Conservation (phyloP, 1,140 invertebrate genomes). For the Drosophila burlai region DNA sequence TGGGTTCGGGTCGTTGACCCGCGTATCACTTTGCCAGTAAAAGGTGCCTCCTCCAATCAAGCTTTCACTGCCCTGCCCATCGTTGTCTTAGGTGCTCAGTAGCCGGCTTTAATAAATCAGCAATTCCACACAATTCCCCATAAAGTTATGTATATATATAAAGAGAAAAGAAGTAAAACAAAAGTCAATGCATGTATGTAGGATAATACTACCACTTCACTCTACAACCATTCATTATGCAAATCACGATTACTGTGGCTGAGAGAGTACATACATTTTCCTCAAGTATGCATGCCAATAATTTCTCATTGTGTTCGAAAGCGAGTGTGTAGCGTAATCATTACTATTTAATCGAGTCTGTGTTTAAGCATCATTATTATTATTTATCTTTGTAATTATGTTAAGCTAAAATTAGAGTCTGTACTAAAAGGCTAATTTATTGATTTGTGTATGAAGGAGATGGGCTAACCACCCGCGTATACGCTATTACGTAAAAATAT, state of each 20-base stretch:
- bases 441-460: slow-evolving; percentile 50
- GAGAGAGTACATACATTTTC: slow-evolving; percentile 12
- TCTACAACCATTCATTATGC: slow-evolving; percentile 41
- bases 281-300: slow-evolving; percentile 42
- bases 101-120: slow-evolving; percentile 52
- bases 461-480: slow-evolving; percentile 29
- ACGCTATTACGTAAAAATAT: slow-evolving; percentile 35
- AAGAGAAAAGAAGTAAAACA: slow-evolving; percentile 12
- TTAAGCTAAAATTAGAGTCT: slow-evolving; percentile 50
- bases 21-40: slow-evolving; percentile 22
- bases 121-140: slow-evolving; percentile 43
- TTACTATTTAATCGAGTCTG: slow-evolving; percentile 49
- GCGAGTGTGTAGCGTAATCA: slow-evolving; percentile 31
- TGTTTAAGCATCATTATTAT: slow-evolving; percentile 45
- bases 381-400: slow-evolving; percentile 59
- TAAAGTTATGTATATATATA: slow-evolving; percentile 34
- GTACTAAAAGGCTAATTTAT: slow-evolving; percentile 67
- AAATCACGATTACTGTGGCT: slow-evolving; percentile 48
- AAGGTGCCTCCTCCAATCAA: slow-evolving; percentile 42
- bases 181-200: slow-evolving; percentile 54
- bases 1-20: slow-evolving; percentile 32
- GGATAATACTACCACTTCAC: slow-evolving; percentile 36
- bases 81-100: slow-evolving; percentile 56
- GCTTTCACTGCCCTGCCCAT: slow-evolving; percentile 61
- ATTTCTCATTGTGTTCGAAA: slow-evolving; percentile 54